phyloP scores from a whole-genome alignment of 2,888 invertebrate genomes.

The Seladonia tumulorum region DNA sequence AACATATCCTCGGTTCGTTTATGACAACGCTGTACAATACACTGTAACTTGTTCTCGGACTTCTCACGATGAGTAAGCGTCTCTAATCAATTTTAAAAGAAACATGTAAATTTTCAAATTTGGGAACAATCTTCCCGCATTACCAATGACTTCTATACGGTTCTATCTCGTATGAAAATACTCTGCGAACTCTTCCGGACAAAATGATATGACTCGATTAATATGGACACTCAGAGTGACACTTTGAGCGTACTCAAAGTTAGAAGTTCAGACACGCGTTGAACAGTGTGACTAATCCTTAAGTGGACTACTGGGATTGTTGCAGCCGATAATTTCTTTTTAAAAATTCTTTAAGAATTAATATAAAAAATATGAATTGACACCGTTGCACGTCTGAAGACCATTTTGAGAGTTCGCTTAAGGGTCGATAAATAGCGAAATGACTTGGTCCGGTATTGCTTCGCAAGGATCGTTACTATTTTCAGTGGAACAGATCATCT shows the following conservation, averaged over 20 bases:
- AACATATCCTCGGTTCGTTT: constrained; percentile 50
- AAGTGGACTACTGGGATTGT: neutral
- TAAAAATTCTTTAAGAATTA: neutral
- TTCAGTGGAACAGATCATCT: constrained; percentile 24
- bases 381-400: neutral
- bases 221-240: neutral
- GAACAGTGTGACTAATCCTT: neutral
- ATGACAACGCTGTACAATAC: constrained; percentile 15
- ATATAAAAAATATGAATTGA: neutral
- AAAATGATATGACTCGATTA: neutral
- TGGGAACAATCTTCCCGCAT: neutral
- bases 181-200: neutral
- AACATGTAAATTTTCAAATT: neutral
- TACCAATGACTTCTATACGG: neutral
- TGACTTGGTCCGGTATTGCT: constrained; percentile 22
- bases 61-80: neutral
- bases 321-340: neutral
- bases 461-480: constrained; percentile 6
- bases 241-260: too few species aligned
- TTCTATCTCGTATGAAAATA: neutral
- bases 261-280: neutral
- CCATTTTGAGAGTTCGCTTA: neutral
- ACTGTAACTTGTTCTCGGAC: neutral
- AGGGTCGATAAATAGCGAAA: neutral
- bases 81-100: neutral